phyloP scores from a whole-genome alignment of 2,888 invertebrate genomes.

The Eristalinus sepulchralis region DNA sequence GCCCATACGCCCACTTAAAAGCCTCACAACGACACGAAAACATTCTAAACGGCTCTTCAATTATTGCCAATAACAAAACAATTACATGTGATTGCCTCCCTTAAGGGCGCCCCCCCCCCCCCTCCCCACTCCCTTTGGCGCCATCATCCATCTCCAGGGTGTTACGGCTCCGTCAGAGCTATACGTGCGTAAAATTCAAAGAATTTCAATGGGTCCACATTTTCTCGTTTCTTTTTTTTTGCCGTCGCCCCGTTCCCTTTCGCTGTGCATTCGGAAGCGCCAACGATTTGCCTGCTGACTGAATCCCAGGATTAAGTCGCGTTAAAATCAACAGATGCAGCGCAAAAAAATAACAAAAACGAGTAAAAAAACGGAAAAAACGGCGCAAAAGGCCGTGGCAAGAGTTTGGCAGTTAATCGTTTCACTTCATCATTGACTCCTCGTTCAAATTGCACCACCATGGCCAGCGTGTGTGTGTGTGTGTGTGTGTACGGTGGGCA shows the following conservation, averaged over 20 bases:
- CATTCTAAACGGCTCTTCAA: conserved; percentile 50
- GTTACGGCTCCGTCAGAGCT: neutral
- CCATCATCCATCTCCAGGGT: conserved; percentile 1
- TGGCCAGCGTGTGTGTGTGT: neutral
- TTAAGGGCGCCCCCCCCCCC: neutral
- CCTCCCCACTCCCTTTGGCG: neutral
- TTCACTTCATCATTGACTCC: conserved; percentile 56
- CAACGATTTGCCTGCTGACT: neutral
- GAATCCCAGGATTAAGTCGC: conserved; percentile 41
- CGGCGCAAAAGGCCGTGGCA: conserved; percentile 36
- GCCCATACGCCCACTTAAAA: neutral
- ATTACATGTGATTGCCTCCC: conserved; percentile 60
- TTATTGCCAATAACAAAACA: conserved; percentile 62
- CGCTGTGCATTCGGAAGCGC: neutral
- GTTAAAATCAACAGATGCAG: conserved; percentile 65
- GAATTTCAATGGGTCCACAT: conserved; percentile 51
- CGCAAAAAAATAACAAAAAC: neutral
- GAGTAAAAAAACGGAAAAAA: conserved; percentile 32
- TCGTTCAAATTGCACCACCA: neutral
- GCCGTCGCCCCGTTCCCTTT: neutral
- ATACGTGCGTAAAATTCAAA: conserved; percentile 34
- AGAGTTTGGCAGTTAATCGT: conserved; percentile 63
- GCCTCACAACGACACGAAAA: neutral
- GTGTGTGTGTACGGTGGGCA: neutral
- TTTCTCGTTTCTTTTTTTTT: neutral